Evolutionary conservation across 2,113 vertebrate genomes (phyloP).

Genomic region (Chloropsis cyanopogon): DNA sequence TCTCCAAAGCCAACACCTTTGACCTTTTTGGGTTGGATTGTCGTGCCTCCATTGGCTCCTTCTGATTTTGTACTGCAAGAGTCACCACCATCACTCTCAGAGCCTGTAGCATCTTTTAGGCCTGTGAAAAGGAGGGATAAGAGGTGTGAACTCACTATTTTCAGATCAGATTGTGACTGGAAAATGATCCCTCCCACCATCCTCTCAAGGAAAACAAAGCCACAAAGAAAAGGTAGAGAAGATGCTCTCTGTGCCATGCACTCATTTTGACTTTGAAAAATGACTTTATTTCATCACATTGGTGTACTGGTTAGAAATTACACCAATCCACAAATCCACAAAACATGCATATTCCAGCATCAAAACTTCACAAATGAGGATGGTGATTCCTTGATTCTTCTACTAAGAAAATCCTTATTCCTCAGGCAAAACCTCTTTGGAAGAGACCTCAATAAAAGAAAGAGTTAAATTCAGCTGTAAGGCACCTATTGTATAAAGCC

Average conservation of each 20-base stretch:
- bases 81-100: conserved; percentile 92
- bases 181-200: not conserved
- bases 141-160: not conserved
- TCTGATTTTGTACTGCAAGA: conserved; percentile 86
- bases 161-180: not conserved
- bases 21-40: conserved; percentile 95
- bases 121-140: conserved; percentile 71
- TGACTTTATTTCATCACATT: not conserved
- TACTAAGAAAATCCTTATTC: not conserved
- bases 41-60: conserved; percentile 82
- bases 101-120: conserved; percentile 89
- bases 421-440: not conserved
- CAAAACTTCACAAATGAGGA: not conserved
- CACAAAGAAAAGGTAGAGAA: not conserved
- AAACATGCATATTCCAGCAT: not conserved
- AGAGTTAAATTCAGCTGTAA: not conserved
- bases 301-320: not conserved
- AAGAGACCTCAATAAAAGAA: not conserved
- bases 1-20: conserved; percentile 96
- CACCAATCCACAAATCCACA: not conserved
- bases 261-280: not conserved
- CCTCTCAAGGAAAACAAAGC: not conserved
- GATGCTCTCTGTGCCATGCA: not conserved
- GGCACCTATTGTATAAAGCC: not conserved
- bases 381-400: not conserved